These are phyloP conservation scores for Whitmania pigra DNA, from an alignment of 1,140 invertebrate species.

Conservation along the genomic window DNA sequence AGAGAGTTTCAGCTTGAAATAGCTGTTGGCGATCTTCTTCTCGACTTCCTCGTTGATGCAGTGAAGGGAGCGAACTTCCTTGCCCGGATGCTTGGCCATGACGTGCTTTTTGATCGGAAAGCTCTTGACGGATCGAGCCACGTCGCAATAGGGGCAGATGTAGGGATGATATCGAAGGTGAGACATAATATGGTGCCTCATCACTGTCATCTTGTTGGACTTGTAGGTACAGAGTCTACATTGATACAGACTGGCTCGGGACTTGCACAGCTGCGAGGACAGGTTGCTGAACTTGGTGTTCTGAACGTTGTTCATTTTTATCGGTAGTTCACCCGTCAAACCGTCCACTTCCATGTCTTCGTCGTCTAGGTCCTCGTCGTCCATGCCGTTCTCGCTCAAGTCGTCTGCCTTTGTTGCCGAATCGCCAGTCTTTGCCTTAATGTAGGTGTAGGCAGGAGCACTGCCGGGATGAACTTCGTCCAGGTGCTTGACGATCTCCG, in stretches of 20 bases:
- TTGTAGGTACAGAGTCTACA: constrained; percentile 20
- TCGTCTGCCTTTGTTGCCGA: background rate
- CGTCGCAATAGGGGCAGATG: constrained; percentile 22
- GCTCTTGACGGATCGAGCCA: constrained; percentile 12
- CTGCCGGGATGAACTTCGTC: background rate
- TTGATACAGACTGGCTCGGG: background rate
- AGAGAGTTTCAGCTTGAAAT: background rate
- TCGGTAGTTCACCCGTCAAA: background rate
- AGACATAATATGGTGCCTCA: constrained; percentile 20
- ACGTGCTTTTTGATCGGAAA: constrained; percentile 24
- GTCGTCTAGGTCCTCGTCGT: background rate
- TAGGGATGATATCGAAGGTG: constrained; percentile 22
- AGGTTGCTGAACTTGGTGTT: constrained; percentile 11
- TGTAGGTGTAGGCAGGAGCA: background rate
- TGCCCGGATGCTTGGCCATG: constrained; percentile 17
- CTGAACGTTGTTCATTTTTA: constrained; percentile 9
- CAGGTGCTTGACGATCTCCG: background rate
- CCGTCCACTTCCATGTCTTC: background rate
- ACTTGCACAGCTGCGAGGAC: background rate
- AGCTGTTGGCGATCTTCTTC: constrained; percentile 17
- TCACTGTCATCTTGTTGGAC: constrained; percentile 12
- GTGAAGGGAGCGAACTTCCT: constrained; percentile 6
- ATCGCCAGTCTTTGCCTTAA: background rate
- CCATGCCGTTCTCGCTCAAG: background rate
- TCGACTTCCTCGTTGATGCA: constrained; percentile 7